A percentile compares a stretch with the other conserved stretches of the same genome.
Evolutionary conservation across 2,113 vertebrate species (phyloP).

Genomic region (Corythornis vintsioides): DNA sequence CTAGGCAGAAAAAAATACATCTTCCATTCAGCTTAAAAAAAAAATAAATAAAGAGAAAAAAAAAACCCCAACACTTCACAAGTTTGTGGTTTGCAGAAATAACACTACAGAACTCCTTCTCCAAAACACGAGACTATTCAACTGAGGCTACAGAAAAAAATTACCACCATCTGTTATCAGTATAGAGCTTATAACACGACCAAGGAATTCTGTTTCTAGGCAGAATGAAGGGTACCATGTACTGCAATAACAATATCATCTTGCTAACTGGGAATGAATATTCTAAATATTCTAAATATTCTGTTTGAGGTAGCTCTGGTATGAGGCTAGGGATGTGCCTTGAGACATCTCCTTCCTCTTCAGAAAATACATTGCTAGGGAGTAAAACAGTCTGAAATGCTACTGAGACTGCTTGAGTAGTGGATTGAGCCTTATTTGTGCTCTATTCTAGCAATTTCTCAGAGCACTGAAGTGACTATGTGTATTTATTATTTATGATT

Average conservation of each 20-base stretch:
- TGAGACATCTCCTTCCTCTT: background rate
- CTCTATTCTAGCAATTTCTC: background rate
- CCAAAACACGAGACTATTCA: slow-evolving; percentile 1
- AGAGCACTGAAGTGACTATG: background rate
- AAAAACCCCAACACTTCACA: background rate
- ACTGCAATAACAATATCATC: slow-evolving; percentile 1
- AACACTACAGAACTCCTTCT: slow-evolving; percentile 10
- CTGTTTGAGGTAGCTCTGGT: slow-evolving; percentile 2
- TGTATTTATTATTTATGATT: background rate
- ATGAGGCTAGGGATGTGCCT: background rate
- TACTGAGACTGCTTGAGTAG: background rate
- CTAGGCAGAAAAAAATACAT: background rate
- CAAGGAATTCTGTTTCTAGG: slow-evolving; percentile 49
- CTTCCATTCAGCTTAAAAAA: background rate
- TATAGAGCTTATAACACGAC: slow-evolving; percentile 11
- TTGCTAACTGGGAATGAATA: background rate
- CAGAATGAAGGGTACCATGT: background rate
- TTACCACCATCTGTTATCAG: slow-evolving; percentile 47
- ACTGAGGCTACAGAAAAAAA: slow-evolving; percentile 25
- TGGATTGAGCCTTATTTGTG: background rate
- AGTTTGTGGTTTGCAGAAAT: slow-evolving; percentile 35
- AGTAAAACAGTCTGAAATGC: background rate
- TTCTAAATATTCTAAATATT: slow-evolving; percentile 32
- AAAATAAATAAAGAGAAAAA: background rate
- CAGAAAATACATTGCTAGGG: background rate